These are phyloP conservation scores for Anagrus nilaparvatae DNA, from an alignment of 1,140 invertebrate species.

Conservation along the genomic window DNA sequence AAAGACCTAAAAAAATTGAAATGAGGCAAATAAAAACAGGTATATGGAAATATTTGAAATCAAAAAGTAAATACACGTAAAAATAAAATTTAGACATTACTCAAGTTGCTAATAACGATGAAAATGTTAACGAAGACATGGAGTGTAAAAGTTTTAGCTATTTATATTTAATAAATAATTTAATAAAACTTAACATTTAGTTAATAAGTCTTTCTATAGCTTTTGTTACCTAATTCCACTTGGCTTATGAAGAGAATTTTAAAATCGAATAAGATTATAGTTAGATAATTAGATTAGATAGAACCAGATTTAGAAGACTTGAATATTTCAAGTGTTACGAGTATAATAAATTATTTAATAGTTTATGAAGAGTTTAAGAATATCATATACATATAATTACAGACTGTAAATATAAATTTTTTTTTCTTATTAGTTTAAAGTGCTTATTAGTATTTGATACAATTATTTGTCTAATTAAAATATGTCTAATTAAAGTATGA, in stretches of 20 bases:
- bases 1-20: conserved; percentile 68
- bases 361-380: too few relatives aligned
- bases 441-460: too few relatives aligned
- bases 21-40: conserved; percentile 64
- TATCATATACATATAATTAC: too few relatives aligned
- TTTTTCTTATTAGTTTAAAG: too few relatives aligned
- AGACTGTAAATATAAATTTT: too few relatives aligned
- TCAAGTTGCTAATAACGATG: conserved; percentile 23
- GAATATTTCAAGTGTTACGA: conserved; percentile 14
- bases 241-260: conserved; percentile 62
- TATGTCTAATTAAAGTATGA: too few relatives aligned
- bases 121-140: conserved; percentile 22
- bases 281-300: too few relatives aligned
- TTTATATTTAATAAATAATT: conserved; percentile 50
- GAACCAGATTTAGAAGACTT: conserved; percentile 21
- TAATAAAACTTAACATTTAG: conserved; percentile 52
- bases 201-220: conserved; percentile 64
- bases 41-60: conserved; percentile 53
- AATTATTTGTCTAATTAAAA: too few relatives aligned
- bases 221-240: conserved; percentile 66
- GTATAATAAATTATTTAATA: too few relatives aligned
- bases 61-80: conserved; percentile 16
- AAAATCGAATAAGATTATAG: conserved; percentile 19
- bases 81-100: conserved; percentile 25
- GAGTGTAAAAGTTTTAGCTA: conserved; percentile 36